Evolutionary conservation across 2,888 invertebrate species (phyloP), one percentile per base, ranked within the genome.

Genomic region (Conistra vaccinii): DNA sequence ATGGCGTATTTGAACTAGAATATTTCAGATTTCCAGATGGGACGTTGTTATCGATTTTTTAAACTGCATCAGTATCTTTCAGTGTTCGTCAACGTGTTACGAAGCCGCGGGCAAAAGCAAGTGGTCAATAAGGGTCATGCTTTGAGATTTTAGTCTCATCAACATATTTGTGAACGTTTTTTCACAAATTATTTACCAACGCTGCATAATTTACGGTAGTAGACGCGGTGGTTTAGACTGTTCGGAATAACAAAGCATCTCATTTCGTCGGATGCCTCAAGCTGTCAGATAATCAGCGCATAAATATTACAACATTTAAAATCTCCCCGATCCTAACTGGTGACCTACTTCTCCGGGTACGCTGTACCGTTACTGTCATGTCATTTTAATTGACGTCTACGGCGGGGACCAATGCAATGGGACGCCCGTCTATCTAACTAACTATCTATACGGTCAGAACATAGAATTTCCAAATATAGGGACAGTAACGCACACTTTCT

Each of bases 291-390:
- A 76, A 73, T 73, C 76, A 74, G 69, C 63, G 26, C 61, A 73
- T 84, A 76, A 83, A 83, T 76, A 85, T 70, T 60, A 73, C 68
- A 81, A 58, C 79, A 78, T 84, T 72, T 76, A 35, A 80, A 86
- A 74, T 78, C 63, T 78, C 58, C 35, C 77, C 73, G 71, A 39
- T 77, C 70, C 81, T 74, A 76, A 83, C 80, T 73, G 78, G 75
- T 89, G 89, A 89, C 88, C 89, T 84, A 88, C 62, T 85, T 87
- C 70, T 67, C 60, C 62, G 75, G 77, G 72, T 80, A 67, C 76
- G 71, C 69, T 71, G 70, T 78, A 78, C 82, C 82, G 78, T 84
- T 81, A 82, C 79, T 79, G 82, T 83, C 86, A 80, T 80, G 80
- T 83, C 65, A 73, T 79, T 81, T 78, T 80, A 83, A 88, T 88